These are phyloP conservation scores for Actenoides hombroni DNA, from an alignment of 2,113 vertebrate species.

Conservation along the genomic window DNA sequence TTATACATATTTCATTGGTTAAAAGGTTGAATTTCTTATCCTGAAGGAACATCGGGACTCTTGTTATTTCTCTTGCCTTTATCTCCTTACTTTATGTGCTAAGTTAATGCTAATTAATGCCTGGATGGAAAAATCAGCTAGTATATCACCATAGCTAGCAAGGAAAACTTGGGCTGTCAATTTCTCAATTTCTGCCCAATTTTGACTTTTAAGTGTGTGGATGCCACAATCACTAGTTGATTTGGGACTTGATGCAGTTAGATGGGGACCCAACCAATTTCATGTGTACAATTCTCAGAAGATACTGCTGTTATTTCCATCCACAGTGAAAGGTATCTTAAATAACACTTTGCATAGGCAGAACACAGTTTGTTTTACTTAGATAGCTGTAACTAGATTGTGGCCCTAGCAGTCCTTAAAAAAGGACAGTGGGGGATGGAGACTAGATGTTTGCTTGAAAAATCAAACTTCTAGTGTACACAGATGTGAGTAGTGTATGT, in stretches of 20 bases:
- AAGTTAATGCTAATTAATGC: conserved; percentile 64
- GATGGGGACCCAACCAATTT: background rate
- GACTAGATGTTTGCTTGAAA: background rate
- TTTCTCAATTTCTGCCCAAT: background rate
- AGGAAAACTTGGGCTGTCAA: background rate
- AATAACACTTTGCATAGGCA: conserved; percentile 13
- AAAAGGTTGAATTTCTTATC: conserved; percentile 65
- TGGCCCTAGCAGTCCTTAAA: background rate
- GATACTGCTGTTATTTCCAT: background rate
- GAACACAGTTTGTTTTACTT: conserved; percentile 9
- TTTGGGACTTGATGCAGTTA: background rate
- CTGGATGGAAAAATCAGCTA: conserved; percentile 52
- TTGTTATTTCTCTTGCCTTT: conserved; percentile 28
- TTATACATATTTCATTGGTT: conserved; percentile 65
- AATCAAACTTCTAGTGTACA: background rate
- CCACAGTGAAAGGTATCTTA: background rate
- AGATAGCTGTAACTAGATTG: background rate
- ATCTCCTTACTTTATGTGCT: conserved; percentile 44
- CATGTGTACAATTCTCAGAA: background rate
- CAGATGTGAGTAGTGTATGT: background rate
- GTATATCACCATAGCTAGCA: background rate
- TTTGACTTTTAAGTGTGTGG: background rate
- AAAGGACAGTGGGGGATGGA: background rate
- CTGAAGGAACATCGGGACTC: conserved; percentile 54
- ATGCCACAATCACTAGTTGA: background rate